Percentiles rank a stretch among this genome's conserved stretches.
Conservation (phyloP, 2,113 vertebrate species). For the Istiophorus platypterus region DNA sequence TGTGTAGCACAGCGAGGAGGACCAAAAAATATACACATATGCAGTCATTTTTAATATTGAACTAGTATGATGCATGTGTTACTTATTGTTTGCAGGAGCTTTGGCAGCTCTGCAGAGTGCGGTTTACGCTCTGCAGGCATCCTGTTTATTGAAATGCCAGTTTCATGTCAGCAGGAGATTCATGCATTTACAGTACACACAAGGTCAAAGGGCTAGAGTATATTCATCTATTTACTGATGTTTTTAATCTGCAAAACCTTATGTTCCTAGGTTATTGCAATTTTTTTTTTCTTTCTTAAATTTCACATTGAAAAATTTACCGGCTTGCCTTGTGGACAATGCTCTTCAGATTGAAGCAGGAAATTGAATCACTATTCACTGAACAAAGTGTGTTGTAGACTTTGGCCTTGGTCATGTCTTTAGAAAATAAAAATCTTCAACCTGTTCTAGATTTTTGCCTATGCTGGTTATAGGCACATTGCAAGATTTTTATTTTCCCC, state of each 20-base stretch:
- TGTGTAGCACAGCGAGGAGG: not conserved
- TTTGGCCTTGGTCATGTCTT: not conserved
- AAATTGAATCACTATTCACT: not conserved
- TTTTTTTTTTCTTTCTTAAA: not conserved
- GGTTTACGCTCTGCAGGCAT: not conserved
- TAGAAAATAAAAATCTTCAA: not conserved
- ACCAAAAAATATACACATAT: not conserved
- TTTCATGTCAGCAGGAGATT: not conserved
- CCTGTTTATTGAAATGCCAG: conserved; percentile 1
- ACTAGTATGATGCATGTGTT: not conserved
- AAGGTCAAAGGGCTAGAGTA: not conserved
- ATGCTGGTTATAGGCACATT: not conserved
- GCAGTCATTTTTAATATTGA: not conserved
- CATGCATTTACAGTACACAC: not conserved
- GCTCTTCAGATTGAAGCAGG: not conserved
- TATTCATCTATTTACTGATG: not conserved
- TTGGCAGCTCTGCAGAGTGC: not conserved
- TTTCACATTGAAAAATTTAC: not conserved
- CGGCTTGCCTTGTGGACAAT: not conserved
- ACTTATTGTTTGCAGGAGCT: not conserved
- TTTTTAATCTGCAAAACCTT: not conserved
- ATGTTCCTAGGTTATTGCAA: not conserved
- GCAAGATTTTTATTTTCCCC: not conserved
- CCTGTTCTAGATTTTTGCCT: not conserved
- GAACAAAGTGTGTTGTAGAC: not conserved